These are phyloP conservation scores for Acleris emargana DNA, from an alignment of 2,888 invertebrate species.

Conservation along the genomic window DNA sequence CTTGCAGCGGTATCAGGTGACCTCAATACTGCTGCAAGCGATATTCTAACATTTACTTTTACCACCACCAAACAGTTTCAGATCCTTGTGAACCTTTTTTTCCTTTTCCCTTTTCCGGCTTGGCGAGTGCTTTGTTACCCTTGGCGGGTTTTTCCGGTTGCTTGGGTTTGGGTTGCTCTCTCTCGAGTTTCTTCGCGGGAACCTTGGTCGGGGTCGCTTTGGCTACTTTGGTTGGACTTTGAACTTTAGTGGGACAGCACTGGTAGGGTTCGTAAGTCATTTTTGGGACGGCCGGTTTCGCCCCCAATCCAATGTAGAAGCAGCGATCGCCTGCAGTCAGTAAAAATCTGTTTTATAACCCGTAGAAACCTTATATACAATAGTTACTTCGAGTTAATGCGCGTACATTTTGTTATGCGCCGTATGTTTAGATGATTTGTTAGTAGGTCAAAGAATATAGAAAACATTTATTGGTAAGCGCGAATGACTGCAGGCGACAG, in stretches of 20 bases:
- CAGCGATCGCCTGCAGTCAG: constrained; percentile 98
- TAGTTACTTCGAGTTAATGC: constrained; percentile 77
- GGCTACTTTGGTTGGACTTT: constrained; percentile 90
- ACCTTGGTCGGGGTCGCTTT: constrained; percentile 87
- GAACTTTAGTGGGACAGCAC: constrained; percentile 95
- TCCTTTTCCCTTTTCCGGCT: constrained; percentile 85
- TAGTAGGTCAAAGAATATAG: constrained; percentile 76
- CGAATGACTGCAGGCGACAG: constrained; percentile 87
- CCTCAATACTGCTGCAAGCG: constrained; percentile 58
- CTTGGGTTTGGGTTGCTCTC: constrained; percentile 70
- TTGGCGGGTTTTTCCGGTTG: constrained; percentile 65
- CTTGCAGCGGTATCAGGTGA: constrained; percentile 60
- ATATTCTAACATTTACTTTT: constrained; percentile 68
- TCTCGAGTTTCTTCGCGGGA: constrained; percentile 80
- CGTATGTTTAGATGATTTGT: constrained; percentile 77
- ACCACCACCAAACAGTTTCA: constrained; percentile 94
- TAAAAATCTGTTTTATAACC: constrained; percentile 91
- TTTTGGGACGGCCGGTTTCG: constrained; percentile 90
- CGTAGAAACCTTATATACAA: constrained; percentile 69
- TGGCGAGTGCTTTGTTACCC: constrained; percentile 81
- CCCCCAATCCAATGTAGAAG: constrained; percentile 98
- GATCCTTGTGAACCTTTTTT: constrained; percentile 93
- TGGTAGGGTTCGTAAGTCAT: constrained; percentile 94
- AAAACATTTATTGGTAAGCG: constrained; percentile 81
- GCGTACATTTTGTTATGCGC: constrained; percentile 75